Evolutionary conservation across 2,113 vertebrate species (phyloP).

Genomic region (Plotosus lineatus): DNA sequence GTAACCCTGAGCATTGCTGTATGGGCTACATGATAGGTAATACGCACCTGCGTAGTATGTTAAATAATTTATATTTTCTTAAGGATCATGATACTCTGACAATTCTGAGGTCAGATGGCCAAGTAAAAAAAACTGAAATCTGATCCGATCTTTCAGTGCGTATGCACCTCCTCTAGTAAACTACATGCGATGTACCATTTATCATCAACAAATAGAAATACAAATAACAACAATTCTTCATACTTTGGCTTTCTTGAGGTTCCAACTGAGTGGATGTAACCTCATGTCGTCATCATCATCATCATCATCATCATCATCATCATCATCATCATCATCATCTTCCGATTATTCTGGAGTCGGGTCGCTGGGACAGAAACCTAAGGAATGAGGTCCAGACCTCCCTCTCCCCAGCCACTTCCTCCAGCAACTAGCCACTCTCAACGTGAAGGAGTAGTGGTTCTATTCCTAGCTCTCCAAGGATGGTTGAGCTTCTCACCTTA

Average conservation of each 20-base stretch:
- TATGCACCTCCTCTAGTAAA: neutral
- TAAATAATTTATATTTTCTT: slow-evolving; percentile 53
- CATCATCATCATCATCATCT: too few relatives aligned
- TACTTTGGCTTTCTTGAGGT: neutral
- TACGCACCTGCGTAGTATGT: slow-evolving; percentile 6
- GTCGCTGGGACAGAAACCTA: too few relatives aligned
- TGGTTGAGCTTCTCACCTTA: too few relatives aligned
- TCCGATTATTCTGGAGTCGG: too few relatives aligned
- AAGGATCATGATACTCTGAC: slow-evolving; percentile 51
- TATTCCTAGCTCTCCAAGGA: too few relatives aligned
- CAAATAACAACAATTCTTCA: neutral
- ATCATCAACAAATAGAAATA: neutral
- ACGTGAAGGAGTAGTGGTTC: too few relatives aligned
- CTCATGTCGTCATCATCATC: too few relatives aligned
- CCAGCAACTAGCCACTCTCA: too few relatives aligned
- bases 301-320: too few relatives aligned
- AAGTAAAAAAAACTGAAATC: slow-evolving; percentile 42
- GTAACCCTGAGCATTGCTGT: neutral
- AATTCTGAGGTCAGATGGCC: slow-evolving; percentile 49
- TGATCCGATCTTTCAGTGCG: slow-evolving; percentile 14
- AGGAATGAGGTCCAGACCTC: too few relatives aligned
- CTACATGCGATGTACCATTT: neutral
- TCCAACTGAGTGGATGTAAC: neutral
- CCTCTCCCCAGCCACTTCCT: too few relatives aligned
- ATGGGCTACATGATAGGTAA: slow-evolving; percentile 16